Evolutionary conservation across 2,888 invertebrate genomes (phyloP).

Genomic region (Nephrotoma flavescens): DNA sequence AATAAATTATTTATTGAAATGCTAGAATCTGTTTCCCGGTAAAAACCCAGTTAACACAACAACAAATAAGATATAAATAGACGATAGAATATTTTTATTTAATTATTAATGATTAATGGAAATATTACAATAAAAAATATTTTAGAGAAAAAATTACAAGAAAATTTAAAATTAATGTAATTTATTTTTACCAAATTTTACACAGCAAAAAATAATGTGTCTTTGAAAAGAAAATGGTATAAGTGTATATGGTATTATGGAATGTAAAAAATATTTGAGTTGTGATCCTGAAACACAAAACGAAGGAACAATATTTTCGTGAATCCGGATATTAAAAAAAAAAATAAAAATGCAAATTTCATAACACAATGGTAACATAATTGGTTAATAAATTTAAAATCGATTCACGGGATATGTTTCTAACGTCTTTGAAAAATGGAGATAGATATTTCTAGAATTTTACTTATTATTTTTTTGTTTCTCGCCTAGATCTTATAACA

Average conservation of each 20-base stretch:
- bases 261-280: not conserved
- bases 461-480: not conserved
- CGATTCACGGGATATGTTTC: not conserved
- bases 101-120: not conserved
- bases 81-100: not conserved
- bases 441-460: not conserved
- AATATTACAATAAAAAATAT: not conserved
- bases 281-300: not conserved
- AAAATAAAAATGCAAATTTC: not conserved
- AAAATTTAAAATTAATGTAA: not conserved
- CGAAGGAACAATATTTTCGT: not conserved
- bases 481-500: not conserved
- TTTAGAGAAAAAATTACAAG: not conserved
- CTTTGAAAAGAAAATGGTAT: not conserved
- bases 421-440: not conserved
- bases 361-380: not conserved
- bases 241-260: not conserved
- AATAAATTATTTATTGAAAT: conserved; percentile 95
- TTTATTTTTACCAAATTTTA: not conserved
- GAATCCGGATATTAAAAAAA: not conserved
- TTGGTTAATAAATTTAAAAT: not conserved
- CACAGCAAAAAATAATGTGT: not conserved
- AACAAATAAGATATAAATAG: not conserved
- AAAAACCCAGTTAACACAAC: conserved; percentile 7
- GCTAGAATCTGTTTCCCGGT: conserved; percentile 52